Base-by-base conservation (phyloP, 2,797 vertebrate species). In the Danionella dracula region DNA sequence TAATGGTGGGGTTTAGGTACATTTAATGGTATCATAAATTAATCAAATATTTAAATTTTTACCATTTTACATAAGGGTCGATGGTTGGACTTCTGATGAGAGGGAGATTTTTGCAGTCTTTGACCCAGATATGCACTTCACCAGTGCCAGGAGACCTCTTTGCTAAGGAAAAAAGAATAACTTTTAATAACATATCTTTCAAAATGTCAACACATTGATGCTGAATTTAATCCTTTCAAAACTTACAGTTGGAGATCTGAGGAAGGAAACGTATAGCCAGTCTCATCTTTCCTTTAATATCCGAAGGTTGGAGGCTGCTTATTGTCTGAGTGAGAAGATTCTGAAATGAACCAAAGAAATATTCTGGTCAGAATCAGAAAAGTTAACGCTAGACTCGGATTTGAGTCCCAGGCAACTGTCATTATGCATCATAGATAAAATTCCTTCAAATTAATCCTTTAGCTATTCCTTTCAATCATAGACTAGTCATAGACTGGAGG, bases 41-140 rank as follows among this genome's bases (percentile, higher is more conserved):
- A 58, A 17, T 12, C 27, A 0, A 42, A 15, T 34, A n/a, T 19
- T 16, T 45, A 6, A 45, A 40, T 16, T 40, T 15, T 69, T 91
- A 99, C 97, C 97, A 99, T 84, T 98, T 98, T 19, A 99, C 91
- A 27, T 93, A 98, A 42, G 96, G 92, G 82, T 96, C 94, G 55
- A 97, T 88, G 61, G 85, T 86, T 74, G 82, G 87, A 51, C 84
- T 86, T 66, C 92, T 85, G 76, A 93, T 85, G 19, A 87, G 73
- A 40, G 93, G 93, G 19, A 99, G 90, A 76, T 93, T 90, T 68
- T 83, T 89, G 86, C 94, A 97, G 56, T 97, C 94, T 76, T 94
- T 98, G 71, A 99, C 91, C 97, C 96, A 99, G 77, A 99, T 94
- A 68, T 99, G 95, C 38, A 99, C 86, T 81, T 99, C 97, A 67